Conservation (phyloP, 2,113 vertebrate species). For the Reinhardtius hippoglossoides region DNA sequence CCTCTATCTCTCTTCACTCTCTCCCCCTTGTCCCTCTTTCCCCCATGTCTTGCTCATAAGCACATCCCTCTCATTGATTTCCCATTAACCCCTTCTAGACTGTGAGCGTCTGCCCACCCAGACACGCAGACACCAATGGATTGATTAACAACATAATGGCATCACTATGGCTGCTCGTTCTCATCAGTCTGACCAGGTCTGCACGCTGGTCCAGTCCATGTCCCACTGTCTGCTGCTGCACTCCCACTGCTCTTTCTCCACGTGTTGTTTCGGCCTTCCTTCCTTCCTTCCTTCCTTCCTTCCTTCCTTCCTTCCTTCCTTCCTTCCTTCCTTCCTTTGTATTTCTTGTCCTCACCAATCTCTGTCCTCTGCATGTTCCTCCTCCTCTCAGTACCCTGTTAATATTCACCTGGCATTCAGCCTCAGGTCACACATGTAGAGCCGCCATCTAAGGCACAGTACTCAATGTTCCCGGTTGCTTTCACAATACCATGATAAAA, state of each 20-base stretch:
- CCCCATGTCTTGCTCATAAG: conserved; percentile 76
- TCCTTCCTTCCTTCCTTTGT: background rate
- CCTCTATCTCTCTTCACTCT: conserved; percentile 46
- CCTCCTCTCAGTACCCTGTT: conserved; percentile 52
- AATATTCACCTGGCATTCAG: conserved; percentile 62
- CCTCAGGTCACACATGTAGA: conserved; percentile 60
- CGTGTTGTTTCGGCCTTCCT: background rate
- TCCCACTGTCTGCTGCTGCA: conserved; percentile 16
- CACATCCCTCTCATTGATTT: conserved; percentile 84
- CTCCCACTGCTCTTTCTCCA: background rate
- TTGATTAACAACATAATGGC: conserved; percentile 78
- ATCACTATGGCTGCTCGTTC: conserved; percentile 66
- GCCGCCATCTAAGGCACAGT: conserved; percentile 36
- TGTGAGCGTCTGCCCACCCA: conserved; percentile 75
- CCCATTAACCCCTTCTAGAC: conserved; percentile 83
- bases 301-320: background rate
- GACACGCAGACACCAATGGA: conserved; percentile 74
- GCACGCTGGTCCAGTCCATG: conserved; percentile 29
- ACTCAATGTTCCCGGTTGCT: conserved; percentile 56
- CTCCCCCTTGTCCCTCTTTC: conserved; percentile 57
- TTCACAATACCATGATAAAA: conserved; percentile 62
- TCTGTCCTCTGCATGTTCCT: conserved; percentile 15
- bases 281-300: background rate
- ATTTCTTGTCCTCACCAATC: conserved; percentile 20
- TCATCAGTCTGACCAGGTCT: conserved; percentile 58